Base-by-base conservation (phyloP, 1,140 invertebrate species). In the Zophobas atratus region DNA sequence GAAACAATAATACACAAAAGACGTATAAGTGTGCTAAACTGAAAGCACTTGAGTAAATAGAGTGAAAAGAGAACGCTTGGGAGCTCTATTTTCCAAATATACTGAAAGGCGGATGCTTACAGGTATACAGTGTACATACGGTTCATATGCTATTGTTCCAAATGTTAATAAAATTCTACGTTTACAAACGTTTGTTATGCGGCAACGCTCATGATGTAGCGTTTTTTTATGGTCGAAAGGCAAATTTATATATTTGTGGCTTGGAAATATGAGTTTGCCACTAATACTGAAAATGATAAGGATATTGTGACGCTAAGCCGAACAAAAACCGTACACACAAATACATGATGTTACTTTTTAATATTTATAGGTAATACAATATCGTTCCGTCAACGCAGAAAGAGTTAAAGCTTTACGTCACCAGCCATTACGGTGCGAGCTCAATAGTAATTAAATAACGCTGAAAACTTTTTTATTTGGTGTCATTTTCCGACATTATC, bases 1-100 rank as follows among this genome's bases (percentile, higher is more conserved):
- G 36, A 56, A 73, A 73, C 71, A 73, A 73, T 73, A 73, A 73
- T 51, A 41, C 55, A 73, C 71, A 73, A 73, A 73, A 73, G 71
- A 73, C 41, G 71, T 53, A 73, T 55, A 55, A n/a, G 48, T 53
- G 49, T 43, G 71, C 6, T 73, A 43, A 41, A 56, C 39, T 56
- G 71, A 46, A 73, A 73, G 55, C 71, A 73, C 33, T 55, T 55
- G 53, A 41, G 35, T 73, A 73, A 41, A 73, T 53, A 55, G 20
- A 73, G 46, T 73, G 71, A 73, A 73, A 60, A 73, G 51, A 55
- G 49, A 39, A 73, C 55, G 46, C 41, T 39, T 33, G 51, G 56
- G 33, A 49, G 55, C 32, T 73, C 49, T 56, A 56, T 48, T 73
- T 73, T 56, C 71, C 36, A 55, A 73, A 55, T 73, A 73, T 56